phyloP scores from a whole-genome alignment of 2,113 vertebrate genomes.

The Oryzias curvinotus region DNA sequence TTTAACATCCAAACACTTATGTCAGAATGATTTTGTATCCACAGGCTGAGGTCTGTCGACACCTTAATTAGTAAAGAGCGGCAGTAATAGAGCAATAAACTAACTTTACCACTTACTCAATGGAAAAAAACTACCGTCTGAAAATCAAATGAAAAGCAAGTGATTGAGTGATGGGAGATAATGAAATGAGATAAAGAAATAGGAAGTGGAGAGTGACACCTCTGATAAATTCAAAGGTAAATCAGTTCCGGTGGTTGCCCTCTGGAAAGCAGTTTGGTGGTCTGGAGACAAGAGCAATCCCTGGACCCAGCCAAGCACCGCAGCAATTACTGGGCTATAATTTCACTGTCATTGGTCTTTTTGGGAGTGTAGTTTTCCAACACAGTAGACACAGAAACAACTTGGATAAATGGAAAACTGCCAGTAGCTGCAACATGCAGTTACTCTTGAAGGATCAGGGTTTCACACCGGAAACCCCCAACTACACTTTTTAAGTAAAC shows the following conservation, averaged over 20 bases:
- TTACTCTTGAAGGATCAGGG: neutral
- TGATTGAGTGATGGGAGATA: neutral
- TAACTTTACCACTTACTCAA: constrained; percentile 68
- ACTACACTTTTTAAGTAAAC: neutral
- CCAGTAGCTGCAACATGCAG: neutral
- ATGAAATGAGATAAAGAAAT: constrained; percentile 24
- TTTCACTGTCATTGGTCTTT: constrained; percentile 47
- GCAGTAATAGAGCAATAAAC: constrained; percentile 61
- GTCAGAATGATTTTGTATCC: constrained; percentile 21
- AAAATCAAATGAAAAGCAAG: constrained; percentile 20
- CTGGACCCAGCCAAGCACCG: constrained; percentile 44
- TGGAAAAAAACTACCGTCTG: constrained; percentile 41
- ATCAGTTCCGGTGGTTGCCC: constrained; percentile 66
- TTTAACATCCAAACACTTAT: constrained; percentile 6
- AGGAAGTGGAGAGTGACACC: constrained; percentile 18
- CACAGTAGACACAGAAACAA: neutral
- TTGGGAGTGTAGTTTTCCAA: constrained; percentile 19
- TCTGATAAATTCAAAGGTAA: constrained; percentile 47
- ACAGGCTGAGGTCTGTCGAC: constrained; percentile 41
- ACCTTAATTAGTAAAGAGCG: constrained; percentile 69
- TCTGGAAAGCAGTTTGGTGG: constrained; percentile 53
- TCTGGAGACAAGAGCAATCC: constrained; percentile 48
- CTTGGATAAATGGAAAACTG: neutral
- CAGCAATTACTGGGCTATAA: constrained; percentile 54
- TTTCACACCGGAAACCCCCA: neutral